Conservation (phyloP, 2,888 invertebrate genomes). For the Toxonevra muliebris region DNA sequence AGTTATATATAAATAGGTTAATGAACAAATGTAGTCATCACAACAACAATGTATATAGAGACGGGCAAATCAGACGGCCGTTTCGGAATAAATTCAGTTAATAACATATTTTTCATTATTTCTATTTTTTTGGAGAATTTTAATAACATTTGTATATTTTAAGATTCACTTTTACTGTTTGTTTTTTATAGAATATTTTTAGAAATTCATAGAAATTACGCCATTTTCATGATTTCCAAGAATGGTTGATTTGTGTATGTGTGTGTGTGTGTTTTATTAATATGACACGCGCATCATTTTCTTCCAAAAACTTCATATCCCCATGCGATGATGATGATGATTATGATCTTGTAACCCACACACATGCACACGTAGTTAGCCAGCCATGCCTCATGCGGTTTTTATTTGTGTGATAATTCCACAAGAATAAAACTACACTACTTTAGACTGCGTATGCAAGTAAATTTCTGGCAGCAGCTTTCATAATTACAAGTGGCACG, state of each 20-base stretch:
- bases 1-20: too few species aligned
- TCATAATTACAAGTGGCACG: conserved; percentile 38
- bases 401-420: conserved; percentile 23
- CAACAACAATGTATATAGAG: too few species aligned
- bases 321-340: neutral
- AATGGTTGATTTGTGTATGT: neutral
- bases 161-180: too few species aligned
- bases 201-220: neutral
- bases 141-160: too few species aligned
- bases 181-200: too few species aligned
- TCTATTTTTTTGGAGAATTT: too few species aligned
- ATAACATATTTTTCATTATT: too few species aligned
- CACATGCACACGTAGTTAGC: neutral
- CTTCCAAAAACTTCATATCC: neutral
- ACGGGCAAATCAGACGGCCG: too few species aligned
- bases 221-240: neutral
- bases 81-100: too few species aligned
- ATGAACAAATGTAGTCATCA: too few species aligned
- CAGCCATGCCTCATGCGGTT: conserved; percentile 23
- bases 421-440: neutral
- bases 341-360: conserved; percentile 8
- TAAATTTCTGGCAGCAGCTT: conserved; percentile 6
- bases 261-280: neutral
- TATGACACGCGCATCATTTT: conserved; percentile 25
- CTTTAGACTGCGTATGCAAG: neutral